These are phyloP conservation scores for Andrena trimmerana DNA, from an alignment of 2,888 invertebrate genomes.

Conservation along the genomic window DNA sequence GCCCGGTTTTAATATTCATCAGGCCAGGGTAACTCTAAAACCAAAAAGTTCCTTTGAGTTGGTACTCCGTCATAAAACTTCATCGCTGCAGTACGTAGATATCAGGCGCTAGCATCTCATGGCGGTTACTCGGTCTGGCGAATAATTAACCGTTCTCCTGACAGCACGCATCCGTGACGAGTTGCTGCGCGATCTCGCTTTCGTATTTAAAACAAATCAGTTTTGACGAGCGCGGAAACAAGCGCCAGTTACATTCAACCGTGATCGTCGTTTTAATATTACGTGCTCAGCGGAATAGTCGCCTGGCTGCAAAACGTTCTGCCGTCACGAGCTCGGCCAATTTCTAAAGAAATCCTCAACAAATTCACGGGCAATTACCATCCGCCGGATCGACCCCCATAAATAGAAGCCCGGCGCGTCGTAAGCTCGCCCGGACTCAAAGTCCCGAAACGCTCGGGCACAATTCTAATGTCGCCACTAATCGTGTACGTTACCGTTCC, in stretches of 20 bases:
- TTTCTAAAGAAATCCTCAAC: slow-evolving; percentile 23
- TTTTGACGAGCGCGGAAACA: too few species aligned
- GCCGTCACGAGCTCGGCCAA: neutral
- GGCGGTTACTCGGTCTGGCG: neutral
- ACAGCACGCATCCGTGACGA: neutral
- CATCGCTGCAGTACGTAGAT: neutral
- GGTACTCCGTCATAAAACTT: neutral
- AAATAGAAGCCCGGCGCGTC: neutral
- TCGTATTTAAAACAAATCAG: neutral
- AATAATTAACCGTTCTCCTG: neutral
- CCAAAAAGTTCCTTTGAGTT: neutral
- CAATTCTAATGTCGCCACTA: slow-evolving; percentile 10
- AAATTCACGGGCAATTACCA: slow-evolving; percentile 29
- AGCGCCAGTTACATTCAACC: too few species aligned
- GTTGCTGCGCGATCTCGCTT: neutral
- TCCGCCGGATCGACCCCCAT: neutral
- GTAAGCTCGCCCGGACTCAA: neutral
- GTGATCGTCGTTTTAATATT: too few species aligned
- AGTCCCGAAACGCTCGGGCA: neutral
- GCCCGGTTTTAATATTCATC: neutral
- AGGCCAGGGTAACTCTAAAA: neutral
- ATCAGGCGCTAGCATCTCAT: neutral
- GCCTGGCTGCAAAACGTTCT: too few species aligned
- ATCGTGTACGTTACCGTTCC: slow-evolving; percentile 19
- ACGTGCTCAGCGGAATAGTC: too few species aligned